These are phyloP conservation scores for Bactericera cockerelli DNA, from an alignment of 1,140 invertebrate genomes.

Conservation along the genomic window DNA sequence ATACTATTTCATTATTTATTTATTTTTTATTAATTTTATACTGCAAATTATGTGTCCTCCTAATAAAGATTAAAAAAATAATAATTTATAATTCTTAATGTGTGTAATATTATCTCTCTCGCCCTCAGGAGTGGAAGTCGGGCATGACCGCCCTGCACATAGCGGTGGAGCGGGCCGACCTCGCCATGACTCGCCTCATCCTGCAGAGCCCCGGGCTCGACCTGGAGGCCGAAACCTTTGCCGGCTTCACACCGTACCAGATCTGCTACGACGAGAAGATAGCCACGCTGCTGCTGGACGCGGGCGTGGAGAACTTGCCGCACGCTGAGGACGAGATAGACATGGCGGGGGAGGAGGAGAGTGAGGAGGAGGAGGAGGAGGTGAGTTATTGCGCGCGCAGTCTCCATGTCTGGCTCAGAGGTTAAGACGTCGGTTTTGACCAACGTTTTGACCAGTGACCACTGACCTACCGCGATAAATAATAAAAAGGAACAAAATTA, in stretches of 20 bases:
- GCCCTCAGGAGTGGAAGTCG: slow-evolving; percentile 18
- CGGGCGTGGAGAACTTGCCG: not conserved
- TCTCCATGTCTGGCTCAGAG: not conserved
- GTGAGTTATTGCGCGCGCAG: not conserved
- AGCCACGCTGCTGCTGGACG: not conserved
- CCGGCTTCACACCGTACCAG: slow-evolving; percentile 17
- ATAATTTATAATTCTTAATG: too few relatives aligned
- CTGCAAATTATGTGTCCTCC: too few relatives aligned
- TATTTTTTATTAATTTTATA: too few relatives aligned
- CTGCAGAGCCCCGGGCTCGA: slow-evolving; percentile 12
- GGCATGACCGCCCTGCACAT: slow-evolving; percentile 18
- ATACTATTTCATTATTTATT: too few relatives aligned
- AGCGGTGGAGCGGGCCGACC: slow-evolving; percentile 16
- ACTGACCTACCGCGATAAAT: too few relatives aligned
- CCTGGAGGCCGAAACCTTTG: slow-evolving; percentile 15
- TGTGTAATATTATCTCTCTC: too few relatives aligned
- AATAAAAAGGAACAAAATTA: too few relatives aligned
- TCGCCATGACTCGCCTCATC: slow-evolving; percentile 10
- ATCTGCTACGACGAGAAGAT: not conserved
- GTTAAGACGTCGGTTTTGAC: not conserved
- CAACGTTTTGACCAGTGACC: too few relatives aligned
- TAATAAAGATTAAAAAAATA: too few relatives aligned
- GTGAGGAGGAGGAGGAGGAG: slow-evolving; percentile 16
- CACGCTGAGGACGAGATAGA: slow-evolving; percentile 12
- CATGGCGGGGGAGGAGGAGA: slow-evolving; percentile 12